phyloP scores from a whole-genome alignment of 2,888 invertebrate species.

The Gymnosoma rotundatum region DNA sequence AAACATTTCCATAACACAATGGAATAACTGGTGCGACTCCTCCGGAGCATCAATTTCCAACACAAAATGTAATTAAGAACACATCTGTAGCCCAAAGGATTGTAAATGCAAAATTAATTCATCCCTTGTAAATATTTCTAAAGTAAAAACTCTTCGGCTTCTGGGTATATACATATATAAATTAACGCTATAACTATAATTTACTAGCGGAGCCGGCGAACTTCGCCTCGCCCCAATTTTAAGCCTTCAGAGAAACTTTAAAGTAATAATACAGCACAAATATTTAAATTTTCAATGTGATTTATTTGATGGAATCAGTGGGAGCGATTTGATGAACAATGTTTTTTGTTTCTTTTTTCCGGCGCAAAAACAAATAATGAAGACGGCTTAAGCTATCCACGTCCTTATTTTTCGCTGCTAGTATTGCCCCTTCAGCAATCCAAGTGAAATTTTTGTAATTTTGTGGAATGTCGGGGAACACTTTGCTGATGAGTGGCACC shows the following conservation, averaged over 20 bases:
- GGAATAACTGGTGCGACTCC: too few relatives aligned
- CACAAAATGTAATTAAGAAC: too few relatives aligned
- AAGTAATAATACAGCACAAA: conserved; percentile 10
- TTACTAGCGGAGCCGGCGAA: background rate
- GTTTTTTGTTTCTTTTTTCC: background rate
- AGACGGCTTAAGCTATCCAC: conserved; percentile 38
- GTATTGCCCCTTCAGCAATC: conserved; percentile 54
- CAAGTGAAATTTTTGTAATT: conserved; percentile 46
- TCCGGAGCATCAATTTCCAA: too few relatives aligned
- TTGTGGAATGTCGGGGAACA: conserved; percentile 39
- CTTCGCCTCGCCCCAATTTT: background rate
- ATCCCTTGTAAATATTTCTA: too few relatives aligned
- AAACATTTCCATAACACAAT: too few relatives aligned
- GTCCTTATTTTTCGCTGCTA: conserved; percentile 49
- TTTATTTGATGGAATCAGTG: conserved; percentile 11
- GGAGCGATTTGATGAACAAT: background rate
- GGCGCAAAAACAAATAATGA: background rate
- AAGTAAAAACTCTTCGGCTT: too few relatives aligned
- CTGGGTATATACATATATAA: too few relatives aligned
- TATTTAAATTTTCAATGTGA: conserved; percentile 17
- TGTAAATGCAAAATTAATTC: too few relatives aligned
- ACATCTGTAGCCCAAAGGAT: too few relatives aligned
- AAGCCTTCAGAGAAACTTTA: conserved; percentile 11
- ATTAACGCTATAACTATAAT: too few relatives aligned
- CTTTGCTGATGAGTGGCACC: conserved; percentile 34